These are phyloP conservation scores for Hyles lineata DNA, from an alignment of 2,888 invertebrate species.

Conservation along the genomic window DNA sequence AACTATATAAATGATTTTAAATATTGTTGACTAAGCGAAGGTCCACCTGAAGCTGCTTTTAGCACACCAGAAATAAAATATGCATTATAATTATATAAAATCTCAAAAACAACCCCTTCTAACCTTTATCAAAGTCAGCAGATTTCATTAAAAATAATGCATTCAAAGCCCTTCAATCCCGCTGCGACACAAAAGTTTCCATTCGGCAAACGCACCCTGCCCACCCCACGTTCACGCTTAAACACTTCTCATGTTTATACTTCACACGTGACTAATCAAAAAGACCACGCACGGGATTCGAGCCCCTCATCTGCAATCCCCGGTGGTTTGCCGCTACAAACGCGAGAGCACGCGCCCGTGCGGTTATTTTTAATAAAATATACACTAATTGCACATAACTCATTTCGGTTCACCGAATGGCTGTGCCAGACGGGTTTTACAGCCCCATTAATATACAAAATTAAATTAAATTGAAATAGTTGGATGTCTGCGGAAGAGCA, in stretches of 20 bases:
- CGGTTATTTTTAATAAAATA: constrained; percentile 8
- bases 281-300: constrained; percentile 27
- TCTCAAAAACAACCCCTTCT: too few species aligned
- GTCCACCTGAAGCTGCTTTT: too few species aligned
- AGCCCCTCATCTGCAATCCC: neutral
- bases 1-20: too few species aligned
- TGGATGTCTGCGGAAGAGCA: neutral
- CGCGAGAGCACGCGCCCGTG: constrained; percentile 5
- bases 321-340: constrained; percentile 8
- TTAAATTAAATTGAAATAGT: neutral
- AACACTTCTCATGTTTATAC: constrained; percentile 63
- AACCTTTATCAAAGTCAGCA: neutral
- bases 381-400: constrained; percentile 19
- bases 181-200: neutral
- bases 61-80: too few species aligned
- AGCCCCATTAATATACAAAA: neutral
- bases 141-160: neutral
- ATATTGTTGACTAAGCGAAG: too few species aligned
- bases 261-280: constrained; percentile 58
- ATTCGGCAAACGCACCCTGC: constrained; percentile 41
- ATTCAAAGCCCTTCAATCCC: neutral
- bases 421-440: neutral
- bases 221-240: constrained; percentile 48
- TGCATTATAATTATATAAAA: too few species aligned
- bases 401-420: constrained; percentile 2